These are phyloP conservation scores for Pollimyrus isidori DNA, from an alignment of 2,113 vertebrate genomes.

Conservation along the genomic window DNA sequence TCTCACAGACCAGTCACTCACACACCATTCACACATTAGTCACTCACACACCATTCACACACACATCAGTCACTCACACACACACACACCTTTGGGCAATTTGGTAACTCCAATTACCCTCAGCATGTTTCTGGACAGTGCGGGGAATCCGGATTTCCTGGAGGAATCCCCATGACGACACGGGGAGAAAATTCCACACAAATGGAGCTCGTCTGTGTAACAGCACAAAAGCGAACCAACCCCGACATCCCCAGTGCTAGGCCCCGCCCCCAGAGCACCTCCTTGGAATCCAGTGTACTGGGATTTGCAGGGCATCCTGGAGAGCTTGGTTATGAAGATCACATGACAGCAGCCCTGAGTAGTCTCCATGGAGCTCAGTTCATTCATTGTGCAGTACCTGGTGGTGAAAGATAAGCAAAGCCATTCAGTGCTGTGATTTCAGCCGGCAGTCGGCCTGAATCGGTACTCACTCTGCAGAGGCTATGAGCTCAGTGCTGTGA, in stretches of 20 bases:
- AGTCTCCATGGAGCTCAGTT: constrained; percentile 37
- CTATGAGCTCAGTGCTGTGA: no score
- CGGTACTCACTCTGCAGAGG: no score
- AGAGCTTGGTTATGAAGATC: constrained; percentile 60
- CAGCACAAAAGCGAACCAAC: not conserved
- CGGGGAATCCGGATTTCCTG: not conserved
- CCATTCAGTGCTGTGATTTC: not conserved
- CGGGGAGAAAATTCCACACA: not conserved
- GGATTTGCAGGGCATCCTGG: constrained; percentile 47
- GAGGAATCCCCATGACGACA: not conserved
- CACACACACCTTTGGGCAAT: not conserved
- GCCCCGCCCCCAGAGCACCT: constrained; percentile 38
- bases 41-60: not conserved
- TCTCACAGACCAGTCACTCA: no score
- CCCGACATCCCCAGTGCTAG: not conserved
- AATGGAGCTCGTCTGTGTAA: not conserved
- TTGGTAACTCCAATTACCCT: no score
- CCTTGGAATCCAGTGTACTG: constrained; percentile 64
- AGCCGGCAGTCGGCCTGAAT: not conserved
- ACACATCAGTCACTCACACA: no score
- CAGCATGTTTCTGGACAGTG: no score
- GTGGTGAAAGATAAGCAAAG: not conserved
- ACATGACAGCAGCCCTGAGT: constrained; percentile 39
- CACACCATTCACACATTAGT: no score
- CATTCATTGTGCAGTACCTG: constrained; percentile 65